Evolutionary conservation across 2,113 vertebrate genomes (phyloP).

Genomic region (Reinhardtius hippoglossoides): DNA sequence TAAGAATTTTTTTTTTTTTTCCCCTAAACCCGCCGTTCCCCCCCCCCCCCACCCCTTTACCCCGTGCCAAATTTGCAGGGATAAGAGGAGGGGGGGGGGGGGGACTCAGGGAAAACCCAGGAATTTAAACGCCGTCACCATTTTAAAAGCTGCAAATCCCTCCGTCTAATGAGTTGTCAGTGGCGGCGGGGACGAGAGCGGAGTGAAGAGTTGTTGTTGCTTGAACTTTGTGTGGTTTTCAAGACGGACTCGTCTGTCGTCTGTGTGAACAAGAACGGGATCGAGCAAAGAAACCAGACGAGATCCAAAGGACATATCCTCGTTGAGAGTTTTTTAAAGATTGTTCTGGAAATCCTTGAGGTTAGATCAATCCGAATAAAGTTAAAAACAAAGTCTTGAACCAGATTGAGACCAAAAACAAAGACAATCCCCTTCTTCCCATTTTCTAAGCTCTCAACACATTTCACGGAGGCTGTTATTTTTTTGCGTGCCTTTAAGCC

Average conservation of each 20-base stretch:
- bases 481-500: constrained; percentile 71
- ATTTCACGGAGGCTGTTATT: constrained; percentile 56
- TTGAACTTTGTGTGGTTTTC: constrained; percentile 49
- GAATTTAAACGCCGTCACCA: constrained; percentile 70
- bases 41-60: constrained; percentile 54
- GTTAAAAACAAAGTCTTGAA: constrained; percentile 39
- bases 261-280: not conserved
- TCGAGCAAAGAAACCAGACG: constrained; percentile 5
- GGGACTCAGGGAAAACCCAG: constrained; percentile 60
- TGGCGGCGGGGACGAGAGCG: constrained; percentile 57
- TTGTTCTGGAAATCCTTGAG: constrained; percentile 34
- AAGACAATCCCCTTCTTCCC: not conserved
- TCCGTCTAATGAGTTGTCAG: constrained; percentile 77
- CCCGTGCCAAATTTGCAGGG: constrained; percentile 75
- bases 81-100: constrained; percentile 40
- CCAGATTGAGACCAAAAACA: constrained; percentile 25
- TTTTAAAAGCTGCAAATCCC: constrained; percentile 76
- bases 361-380: constrained; percentile 44
- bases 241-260: constrained; percentile 18
- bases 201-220: constrained; percentile 45
- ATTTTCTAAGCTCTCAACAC: constrained; percentile 19
- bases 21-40: constrained; percentile 50
- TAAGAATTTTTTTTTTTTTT: constrained; percentile 67
- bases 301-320: constrained; percentile 24
- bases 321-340: constrained; percentile 33